phyloP scores from a whole-genome alignment of 1,140 invertebrate genomes.

The Acromyrmex heyeri region DNA sequence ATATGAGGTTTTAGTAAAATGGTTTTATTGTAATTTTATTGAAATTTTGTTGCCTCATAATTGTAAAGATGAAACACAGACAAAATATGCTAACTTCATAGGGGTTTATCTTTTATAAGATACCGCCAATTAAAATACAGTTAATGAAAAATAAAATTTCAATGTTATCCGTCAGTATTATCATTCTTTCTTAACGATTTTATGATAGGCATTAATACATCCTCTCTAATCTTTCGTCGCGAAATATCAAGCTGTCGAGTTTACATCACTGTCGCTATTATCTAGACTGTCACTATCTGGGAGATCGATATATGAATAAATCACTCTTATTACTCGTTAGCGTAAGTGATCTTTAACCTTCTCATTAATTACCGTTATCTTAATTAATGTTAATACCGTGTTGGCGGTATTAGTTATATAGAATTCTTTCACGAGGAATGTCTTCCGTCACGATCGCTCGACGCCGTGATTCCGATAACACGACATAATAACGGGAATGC shows the following conservation, averaged over 20 bases:
- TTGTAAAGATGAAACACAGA: neutral
- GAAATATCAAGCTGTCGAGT: neutral
- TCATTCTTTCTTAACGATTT: constrained; percentile 10
- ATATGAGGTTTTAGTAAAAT: neutral
- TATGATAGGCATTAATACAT: constrained; percentile 1
- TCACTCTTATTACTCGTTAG: neutral
- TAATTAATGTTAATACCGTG: neutral
- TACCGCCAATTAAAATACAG: constrained; percentile 1
- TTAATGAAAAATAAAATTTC: constrained; percentile 21
- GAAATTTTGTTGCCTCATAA: neutral
- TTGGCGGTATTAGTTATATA: neutral
- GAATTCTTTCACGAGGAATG: constrained; percentile 30
- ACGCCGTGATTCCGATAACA: constrained; percentile 23
- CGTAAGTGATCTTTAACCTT: neutral
- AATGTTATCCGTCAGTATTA: neutral
- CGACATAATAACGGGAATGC: constrained; percentile 55
- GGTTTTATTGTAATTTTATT: constrained; percentile 15
- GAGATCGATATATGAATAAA: constrained; percentile 19
- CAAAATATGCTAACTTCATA: neutral
- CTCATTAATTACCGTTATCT: constrained; percentile 24
- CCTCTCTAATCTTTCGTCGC: constrained; percentile 1
- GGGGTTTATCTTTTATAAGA: neutral
- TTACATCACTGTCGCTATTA: constrained; percentile 1
- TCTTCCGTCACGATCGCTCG: constrained; percentile 26
- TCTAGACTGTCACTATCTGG: neutral